These are phyloP conservation scores for Sphaeramia orbicularis DNA, from an alignment of 2,797 vertebrate genomes.

Conservation along the genomic window DNA sequence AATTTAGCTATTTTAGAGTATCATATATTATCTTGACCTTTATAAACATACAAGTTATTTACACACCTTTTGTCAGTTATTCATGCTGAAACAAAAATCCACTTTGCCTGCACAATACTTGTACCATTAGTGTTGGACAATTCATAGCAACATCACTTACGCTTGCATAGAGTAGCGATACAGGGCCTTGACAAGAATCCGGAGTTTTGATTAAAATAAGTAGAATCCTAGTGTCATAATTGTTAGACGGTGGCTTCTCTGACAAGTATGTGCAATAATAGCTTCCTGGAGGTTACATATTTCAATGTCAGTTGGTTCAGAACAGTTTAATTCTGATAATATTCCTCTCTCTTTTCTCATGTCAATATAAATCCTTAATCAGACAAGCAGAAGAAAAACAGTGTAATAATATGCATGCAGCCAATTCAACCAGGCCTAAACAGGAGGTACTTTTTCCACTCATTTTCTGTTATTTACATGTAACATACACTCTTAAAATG, in stretches of 20 bases:
- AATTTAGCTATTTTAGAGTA: constrained; percentile 11
- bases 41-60: constrained; percentile 2
- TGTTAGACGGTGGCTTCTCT: constrained; percentile 9
- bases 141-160: constrained; percentile 15
- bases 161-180: constrained; percentile 38
- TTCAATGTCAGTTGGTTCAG: constrained; percentile 3
- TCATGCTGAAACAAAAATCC: constrained; percentile 7
- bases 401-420: constrained; percentile 62
- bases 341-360: too few species aligned
- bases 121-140: background rate
- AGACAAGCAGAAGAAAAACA: constrained; percentile 30
- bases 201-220: background rate
- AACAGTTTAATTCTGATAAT: background rate
- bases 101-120: constrained; percentile 2
- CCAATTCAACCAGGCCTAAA: constrained; percentile 32
- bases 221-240: background rate
- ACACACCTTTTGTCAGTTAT: background rate
- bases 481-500: constrained; percentile 60
- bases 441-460: constrained; percentile 11
- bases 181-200: background rate
- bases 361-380: background rate
- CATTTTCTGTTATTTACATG: constrained; percentile 56
- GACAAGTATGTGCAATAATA: constrained; percentile 11
- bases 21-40: background rate
- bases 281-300: background rate